Evolutionary conservation across 2,888 invertebrate species (phyloP), one percentile per base, ranked within the genome.

Genomic region (Elaeidobius kamerunicus): DNA sequence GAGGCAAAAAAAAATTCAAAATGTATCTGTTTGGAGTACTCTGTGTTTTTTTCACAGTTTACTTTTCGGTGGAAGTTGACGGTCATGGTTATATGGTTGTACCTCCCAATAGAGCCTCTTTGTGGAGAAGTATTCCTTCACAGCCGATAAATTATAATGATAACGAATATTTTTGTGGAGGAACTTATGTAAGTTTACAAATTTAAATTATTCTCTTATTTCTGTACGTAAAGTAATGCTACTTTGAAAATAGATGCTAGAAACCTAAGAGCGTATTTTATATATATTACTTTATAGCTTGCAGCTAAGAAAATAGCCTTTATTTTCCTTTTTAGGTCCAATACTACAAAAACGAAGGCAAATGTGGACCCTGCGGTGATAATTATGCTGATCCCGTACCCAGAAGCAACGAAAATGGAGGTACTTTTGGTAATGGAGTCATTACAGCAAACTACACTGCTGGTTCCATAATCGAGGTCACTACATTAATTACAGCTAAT

Each of bases 1-100:
- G n/a, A n/a, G n/a, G n/a, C n/a, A n/a, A n/a, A n/a, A n/a, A n/a
- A n/a, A n/a, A n/a, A n/a, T n/a, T n/a, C n/a, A n/a, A n/a, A n/a
- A n/a, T n/a, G n/a, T n/a, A n/a, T n/a, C n/a, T n/a, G n/a, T n/a
- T n/a, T n/a, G n/a, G n/a, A n/a, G n/a, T n/a, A n/a, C n/a, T n/a
- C n/a, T n/a, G n/a, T n/a, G n/a, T n/a, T n/a, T n/a, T n/a, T n/a
- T n/a, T n/a, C n/a, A n/a, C n/a, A n/a, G n/a, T n/a, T n/a, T n/a
- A n/a, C n/a, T n/a, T 30, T 30, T 4, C 12, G 4, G 30, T 30
- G 4, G 30, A 30, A 30, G 30, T 30, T 30, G 18, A 16, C 3
- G 75, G 74, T 1, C 79, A 80, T 66, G 79, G 78, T 1, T 74
- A 75, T 70, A 64, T 80, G 65, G 59, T 75, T 61, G 73, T 76